phyloP scores from a whole-genome alignment of 1,140 invertebrate species.

The Limonius californicus region DNA sequence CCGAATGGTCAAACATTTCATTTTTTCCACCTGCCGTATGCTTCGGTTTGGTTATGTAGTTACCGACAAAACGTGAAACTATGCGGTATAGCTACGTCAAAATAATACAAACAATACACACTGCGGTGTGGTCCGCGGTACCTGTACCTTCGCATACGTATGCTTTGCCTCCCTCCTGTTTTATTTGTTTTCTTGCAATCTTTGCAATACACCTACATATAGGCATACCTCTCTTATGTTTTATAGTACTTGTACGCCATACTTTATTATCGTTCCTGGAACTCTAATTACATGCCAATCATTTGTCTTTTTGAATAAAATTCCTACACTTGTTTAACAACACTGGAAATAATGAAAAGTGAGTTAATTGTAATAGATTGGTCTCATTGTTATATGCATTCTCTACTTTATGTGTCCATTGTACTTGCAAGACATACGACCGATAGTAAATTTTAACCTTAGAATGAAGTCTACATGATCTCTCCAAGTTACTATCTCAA shows the following conservation, averaged over 20 bases:
- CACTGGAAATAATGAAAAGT: neutral
- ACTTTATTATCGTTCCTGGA: constrained; percentile 13
- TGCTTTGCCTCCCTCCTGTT: neutral
- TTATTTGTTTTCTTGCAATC: constrained; percentile 3
- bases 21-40: constrained; percentile 7
- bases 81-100: constrained; percentile 18
- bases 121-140: neutral
- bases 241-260: constrained; percentile 9
- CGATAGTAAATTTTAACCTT: neutral
- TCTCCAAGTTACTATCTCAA: too few species aligned
- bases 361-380: neutral
- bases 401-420: neutral
- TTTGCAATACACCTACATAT: constrained; percentile 4
- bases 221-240: constrained; percentile 3
- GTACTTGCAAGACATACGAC: constrained; percentile 1
- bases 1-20: constrained; percentile 1
- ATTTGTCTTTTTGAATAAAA: constrained; percentile 11
- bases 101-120: constrained; percentile 19
- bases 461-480: too few species aligned
- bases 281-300: constrained; percentile 14
- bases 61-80: constrained; percentile 23
- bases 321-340: neutral
- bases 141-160: constrained; percentile 1
- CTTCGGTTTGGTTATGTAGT: constrained; percentile 20
- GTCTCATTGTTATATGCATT: neutral